These are phyloP conservation scores for Sebastes minor DNA, from an alignment of 2,797 vertebrate species.

Conservation along the genomic window DNA sequence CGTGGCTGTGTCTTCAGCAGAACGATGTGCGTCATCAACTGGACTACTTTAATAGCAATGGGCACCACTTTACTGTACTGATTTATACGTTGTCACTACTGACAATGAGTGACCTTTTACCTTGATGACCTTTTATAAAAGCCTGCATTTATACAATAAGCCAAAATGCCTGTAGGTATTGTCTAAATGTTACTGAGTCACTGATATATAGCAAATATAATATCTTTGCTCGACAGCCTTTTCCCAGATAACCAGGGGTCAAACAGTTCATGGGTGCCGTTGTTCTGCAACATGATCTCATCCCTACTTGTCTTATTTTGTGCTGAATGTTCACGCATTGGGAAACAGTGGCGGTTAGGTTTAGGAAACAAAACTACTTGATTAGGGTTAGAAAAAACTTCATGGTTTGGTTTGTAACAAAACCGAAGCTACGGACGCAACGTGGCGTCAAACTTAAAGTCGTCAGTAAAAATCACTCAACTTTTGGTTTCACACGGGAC, in stretches of 20 bases:
- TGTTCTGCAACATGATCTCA: neutral
- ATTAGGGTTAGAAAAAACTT: neutral
- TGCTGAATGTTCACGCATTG: no score
- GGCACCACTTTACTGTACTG: neutral
- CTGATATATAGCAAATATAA: neutral
- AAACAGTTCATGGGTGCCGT: neutral
- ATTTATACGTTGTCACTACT: neutral
- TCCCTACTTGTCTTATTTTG: no score
- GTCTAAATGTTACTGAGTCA: conserved; percentile 4
- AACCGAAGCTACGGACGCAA: no score
- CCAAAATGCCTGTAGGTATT: neutral
- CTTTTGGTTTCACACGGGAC: no score
- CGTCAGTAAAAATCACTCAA: no score
- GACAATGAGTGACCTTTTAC: conserved; percentile 10
- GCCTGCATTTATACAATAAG: neutral
- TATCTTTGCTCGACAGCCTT: neutral
- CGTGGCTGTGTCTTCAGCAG: neutral
- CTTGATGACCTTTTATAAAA: neutral
- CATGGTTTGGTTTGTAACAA: neutral
- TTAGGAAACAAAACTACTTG: neutral
- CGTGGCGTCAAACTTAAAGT: no score
- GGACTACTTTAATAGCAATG: neutral
- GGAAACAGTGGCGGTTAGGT: neutral
- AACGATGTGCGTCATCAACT: neutral
- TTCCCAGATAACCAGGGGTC: neutral